phyloP scores from a whole-genome alignment of 2,113 vertebrate genomes.

The Morone saxatilis region DNA sequence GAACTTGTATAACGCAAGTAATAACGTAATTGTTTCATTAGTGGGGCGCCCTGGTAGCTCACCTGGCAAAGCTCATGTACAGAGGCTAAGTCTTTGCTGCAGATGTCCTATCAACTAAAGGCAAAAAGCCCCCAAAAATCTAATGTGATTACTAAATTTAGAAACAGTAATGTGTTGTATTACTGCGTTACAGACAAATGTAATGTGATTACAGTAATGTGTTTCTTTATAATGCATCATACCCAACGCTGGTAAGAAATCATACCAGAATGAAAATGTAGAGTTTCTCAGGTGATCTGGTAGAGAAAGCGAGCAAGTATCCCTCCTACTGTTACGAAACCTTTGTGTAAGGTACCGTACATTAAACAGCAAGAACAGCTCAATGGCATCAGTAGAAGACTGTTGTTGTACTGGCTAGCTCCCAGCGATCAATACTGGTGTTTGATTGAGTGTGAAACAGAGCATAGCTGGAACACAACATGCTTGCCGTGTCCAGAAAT shows the following conservation, averaged over 20 bases:
- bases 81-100: too few species aligned
- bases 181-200: too few species aligned
- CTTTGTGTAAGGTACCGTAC: neutral
- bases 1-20: too few species aligned
- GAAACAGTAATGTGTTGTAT: too few species aligned
- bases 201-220: too few species aligned
- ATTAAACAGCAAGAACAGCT: neutral
- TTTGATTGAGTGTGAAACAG: constrained; percentile 5
- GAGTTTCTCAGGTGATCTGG: neutral
- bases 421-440: neutral
- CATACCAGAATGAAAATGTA: neutral
- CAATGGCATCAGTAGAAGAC: neutral
- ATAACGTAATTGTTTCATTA: too few species aligned
- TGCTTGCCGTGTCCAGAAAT: neutral
- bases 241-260: neutral
- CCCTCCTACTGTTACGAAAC: neutral
- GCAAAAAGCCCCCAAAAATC: too few species aligned
- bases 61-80: too few species aligned
- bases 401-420: neutral
- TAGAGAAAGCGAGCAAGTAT: neutral
- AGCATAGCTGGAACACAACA: neutral
- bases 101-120: too few species aligned
- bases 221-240: too few species aligned
- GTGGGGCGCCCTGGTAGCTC: too few species aligned
- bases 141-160: too few species aligned